Base-by-base conservation (phyloP, 64 coral and sea anemone species). In the Porites lutea region DNA sequence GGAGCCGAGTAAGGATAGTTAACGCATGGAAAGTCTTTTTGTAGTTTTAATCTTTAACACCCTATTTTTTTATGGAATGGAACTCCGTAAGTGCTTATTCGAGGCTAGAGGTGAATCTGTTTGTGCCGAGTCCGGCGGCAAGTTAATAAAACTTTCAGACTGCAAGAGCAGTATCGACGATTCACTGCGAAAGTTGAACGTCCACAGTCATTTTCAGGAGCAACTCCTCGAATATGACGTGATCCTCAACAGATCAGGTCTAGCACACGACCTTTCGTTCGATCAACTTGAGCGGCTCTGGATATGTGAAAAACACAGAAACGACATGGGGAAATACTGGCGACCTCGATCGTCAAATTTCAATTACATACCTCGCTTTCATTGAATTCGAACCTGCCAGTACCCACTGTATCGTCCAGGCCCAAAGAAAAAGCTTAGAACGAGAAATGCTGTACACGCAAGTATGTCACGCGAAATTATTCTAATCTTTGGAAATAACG, bases 371-470 rank as follows among this genome's bases (percentile, higher is more conserved):
- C n/a, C n/a, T n/a, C n/a, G n/a, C n/a, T n/a, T n/a, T n/a, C n/a
- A n/a, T n/a, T n/a, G n/a, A n/a, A n/a, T n/a, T 71, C 3, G 64
- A 8, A 93, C 92, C 18, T 93, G 92, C 67, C 86, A 93, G 18
- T 93, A 93, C 4, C 92, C 27, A 37, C 27, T 37, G 27, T 1
- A 37, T 37, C 27, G 27, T 37, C 27, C 27, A 37, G 27, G 27
- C 27, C 27, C 27, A 37, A 37, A 37, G 27, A 37, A 37, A 37
- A 37, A 37, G 27, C 27, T 37, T 37, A 37, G 27, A 37, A 37
- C 27, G 27, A 37, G 27, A 37, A 37, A 37, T 37, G 27, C 27
- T 37, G 27, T 37, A 37, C 27, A 37, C 27, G 27, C 27, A 37
- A 37, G 27, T 37, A 37, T 37, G 27, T 37, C 27, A 53, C 0